Base-by-base conservation (phyloP, 2,797 vertebrate genomes). In the Danionella dracula region DNA sequence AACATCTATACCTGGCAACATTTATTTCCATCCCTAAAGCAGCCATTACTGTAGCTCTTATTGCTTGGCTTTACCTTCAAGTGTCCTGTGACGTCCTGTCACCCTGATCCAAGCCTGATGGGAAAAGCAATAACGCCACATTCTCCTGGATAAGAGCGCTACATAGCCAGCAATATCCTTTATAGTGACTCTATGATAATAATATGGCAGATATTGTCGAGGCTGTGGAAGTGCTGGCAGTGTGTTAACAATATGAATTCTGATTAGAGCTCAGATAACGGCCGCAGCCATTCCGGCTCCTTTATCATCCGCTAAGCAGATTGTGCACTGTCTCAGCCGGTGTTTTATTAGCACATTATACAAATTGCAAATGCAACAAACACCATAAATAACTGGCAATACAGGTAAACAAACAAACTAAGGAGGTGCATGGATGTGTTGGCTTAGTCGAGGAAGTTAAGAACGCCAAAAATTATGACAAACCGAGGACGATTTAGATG, bases 241-340 rank as follows among this genome's bases (percentile, higher is more conserved):
- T 54, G 59, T 72, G 71, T 66, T 73, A 74, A 76, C 70, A 74
- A 76, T 79, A 75, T 79, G 74, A 84, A 81, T 78, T 81, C 73
- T 79, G 82, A 82, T 78, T 73, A 81, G 68, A 45, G 76, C 66
- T 78, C 67, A 70, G 78, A 80, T 81, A 82, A 77, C 68, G 72
- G 72, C 68, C 79, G 70, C 69, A 77, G 74, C 74, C 73, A 57
- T 32, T 50, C 70, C 38, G 31, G 51, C 66, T 66, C 68, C 72
- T 82, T 79, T 78, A 78, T 80, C 67, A 48, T 68, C 55, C 56
- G 49, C 50, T 62, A 50, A 58, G 63, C 68, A 74, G 71, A 71
- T 61, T 66, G 59, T 20, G 40, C 60, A 57, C 16, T 56, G 63
- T 70, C 72, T 62, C 58, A 37, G 20, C 44, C 17, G 27, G 17